A percentile compares a stretch with the other conserved stretches of the same genome.
These are phyloP conservation scores for Drosophila yakuba DNA, from an alignment of 1,140 invertebrate species.

Conservation along the genomic window DNA sequence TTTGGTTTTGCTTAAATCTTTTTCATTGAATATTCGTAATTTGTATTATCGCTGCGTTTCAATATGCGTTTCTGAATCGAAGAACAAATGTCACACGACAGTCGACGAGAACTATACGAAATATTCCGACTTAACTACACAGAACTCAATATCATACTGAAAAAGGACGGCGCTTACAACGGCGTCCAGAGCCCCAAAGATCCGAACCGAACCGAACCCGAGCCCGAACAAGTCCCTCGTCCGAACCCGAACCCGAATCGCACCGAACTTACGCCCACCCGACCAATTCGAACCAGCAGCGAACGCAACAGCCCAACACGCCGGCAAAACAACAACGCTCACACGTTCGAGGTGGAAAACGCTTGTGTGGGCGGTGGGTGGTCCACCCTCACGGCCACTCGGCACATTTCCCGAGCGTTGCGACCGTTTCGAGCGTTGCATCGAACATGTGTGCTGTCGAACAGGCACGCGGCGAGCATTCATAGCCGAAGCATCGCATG, in stretches of 20 bases:
- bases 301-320: constrained; percentile 68
- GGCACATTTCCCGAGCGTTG: constrained; percentile 25
- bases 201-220: constrained; percentile 34
- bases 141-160: constrained; percentile 85
- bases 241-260: constrained; percentile 29
- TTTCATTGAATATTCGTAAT: constrained; percentile 44
- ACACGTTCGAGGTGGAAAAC: constrained; percentile 1
- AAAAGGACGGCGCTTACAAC: constrained; percentile 77
- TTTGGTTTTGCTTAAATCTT: constrained; percentile 13
- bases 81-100: constrained; percentile 83
- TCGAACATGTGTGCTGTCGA: constrained; percentile 71
- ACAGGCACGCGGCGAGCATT: constrained; percentile 43
- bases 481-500: constrained; percentile 39
- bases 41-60: constrained; percentile 50
- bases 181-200: constrained; percentile 8
- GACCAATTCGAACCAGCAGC: constrained; percentile 73
- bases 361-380: constrained; percentile 13
- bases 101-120: constrained; percentile 84
- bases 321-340: constrained; percentile 74
- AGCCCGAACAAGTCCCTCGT: constrained; percentile 25
- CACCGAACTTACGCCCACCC: constrained; percentile 68
- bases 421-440: constrained; percentile 11
- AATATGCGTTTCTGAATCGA: constrained; percentile 69
- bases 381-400: constrained; percentile 18
- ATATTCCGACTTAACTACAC: constrained; percentile 85